These are phyloP conservation scores for Chitala chitala DNA, from an alignment of 2,113 vertebrate species.

Conservation along the genomic window DNA sequence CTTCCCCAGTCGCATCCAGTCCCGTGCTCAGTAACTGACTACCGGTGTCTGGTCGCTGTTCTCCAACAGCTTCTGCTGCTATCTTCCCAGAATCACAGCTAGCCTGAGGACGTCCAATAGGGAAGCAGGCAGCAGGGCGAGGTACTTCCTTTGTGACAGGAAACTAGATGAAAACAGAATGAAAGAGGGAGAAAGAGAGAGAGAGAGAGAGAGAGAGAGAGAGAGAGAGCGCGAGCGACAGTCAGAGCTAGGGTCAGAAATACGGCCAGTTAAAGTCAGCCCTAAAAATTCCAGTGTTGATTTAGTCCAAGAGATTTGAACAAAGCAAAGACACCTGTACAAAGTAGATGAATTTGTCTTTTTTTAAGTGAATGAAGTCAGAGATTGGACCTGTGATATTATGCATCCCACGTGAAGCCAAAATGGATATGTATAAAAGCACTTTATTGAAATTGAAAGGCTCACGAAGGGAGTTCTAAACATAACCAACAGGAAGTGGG, in stretches of 20 bases:
- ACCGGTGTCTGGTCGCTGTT: not conserved
- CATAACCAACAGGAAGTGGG: not conserved
- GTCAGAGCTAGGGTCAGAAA: conserved; percentile 1
- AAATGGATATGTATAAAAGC: not conserved
- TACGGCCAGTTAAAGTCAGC: not conserved
- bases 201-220: conserved; percentile 18
- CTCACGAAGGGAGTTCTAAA: not conserved
- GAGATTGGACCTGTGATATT: not conserved
- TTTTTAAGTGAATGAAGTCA: not conserved
- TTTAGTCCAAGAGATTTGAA: not conserved
- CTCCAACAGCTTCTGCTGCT: conserved; percentile 11
- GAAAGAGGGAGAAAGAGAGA: conserved; percentile 4
- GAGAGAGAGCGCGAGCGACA: not conserved
- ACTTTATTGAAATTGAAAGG: not conserved
- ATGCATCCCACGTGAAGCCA: not conserved
- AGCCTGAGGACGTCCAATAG: conserved; percentile 51
- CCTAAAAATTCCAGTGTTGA: not conserved
- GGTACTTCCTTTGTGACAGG: conserved; percentile 70
- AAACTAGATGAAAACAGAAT: conserved; percentile 58
- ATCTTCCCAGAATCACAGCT: conserved; percentile 50
- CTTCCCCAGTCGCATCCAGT: not conserved
- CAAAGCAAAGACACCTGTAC: not conserved
- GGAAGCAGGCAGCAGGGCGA: conserved; percentile 55
- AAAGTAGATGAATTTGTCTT: not conserved
- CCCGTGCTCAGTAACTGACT: not conserved